Conservation (phyloP, 2,888 invertebrate genomes). For the Conomelus anceps region DNA sequence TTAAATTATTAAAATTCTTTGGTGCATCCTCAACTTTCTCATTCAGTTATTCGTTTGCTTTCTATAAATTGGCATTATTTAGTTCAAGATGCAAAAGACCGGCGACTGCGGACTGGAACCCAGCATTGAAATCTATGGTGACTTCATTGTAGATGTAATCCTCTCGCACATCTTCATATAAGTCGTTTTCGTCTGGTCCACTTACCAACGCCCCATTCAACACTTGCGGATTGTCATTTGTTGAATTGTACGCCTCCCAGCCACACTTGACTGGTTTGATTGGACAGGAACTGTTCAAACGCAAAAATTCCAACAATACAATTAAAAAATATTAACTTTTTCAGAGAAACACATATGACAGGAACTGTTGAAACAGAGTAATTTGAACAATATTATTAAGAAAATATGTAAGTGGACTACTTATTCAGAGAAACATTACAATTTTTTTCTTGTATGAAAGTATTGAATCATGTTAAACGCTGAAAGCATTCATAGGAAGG, state of each 20-base stretch:
- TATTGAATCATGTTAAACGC: too few relatives aligned
- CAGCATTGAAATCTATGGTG: constrained; percentile 51
- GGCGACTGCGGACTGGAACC: constrained; percentile 49
- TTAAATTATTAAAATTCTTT: not conserved
- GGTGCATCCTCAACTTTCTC: not conserved
- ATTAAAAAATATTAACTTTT: not conserved
- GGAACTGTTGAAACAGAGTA: too few relatives aligned
- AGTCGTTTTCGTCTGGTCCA: constrained; percentile 49
- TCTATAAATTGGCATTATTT: not conserved
- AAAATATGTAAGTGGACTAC: too few relatives aligned
- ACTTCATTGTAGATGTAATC: constrained; percentile 52
- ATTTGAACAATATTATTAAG: too few relatives aligned
- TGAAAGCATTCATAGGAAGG: too few relatives aligned
- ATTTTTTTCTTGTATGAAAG: too few relatives aligned
- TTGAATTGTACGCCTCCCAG: constrained; percentile 44
- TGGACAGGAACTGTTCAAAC: constrained; percentile 47
- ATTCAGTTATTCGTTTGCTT: not conserved
- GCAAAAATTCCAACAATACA: not conserved
- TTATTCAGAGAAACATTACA: too few relatives aligned
- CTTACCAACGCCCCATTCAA: constrained; percentile 52
- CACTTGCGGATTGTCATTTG: constrained; percentile 47
- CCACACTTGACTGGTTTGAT: constrained; percentile 46
- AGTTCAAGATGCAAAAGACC: constrained; percentile 42
- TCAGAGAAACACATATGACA: too few relatives aligned
- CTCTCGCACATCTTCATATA: constrained; percentile 47